These are phyloP conservation scores for Myotis lucifugus DNA, from an alignment of 2,113 vertebrate genomes.

Conservation along the genomic window DNA sequence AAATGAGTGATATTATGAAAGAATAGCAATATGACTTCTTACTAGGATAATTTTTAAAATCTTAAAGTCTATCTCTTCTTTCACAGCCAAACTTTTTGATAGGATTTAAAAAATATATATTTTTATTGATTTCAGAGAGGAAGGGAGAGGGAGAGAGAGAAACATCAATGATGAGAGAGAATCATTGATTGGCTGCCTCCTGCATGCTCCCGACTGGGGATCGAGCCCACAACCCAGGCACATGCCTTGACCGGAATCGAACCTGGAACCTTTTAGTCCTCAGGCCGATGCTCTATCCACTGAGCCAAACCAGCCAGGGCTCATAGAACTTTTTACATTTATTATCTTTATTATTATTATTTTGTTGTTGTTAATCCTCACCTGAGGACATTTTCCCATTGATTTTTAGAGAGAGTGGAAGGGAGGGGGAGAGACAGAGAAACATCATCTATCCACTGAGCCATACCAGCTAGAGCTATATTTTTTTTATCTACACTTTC, in stretches of 20 bases:
- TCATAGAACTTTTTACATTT: not conserved
- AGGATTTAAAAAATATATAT: no score
- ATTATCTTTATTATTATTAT: not conserved
- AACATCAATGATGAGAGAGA: no score
- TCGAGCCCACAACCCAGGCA: no score
- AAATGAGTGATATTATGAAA: not conserved
- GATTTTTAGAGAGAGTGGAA: not conserved
- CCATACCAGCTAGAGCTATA: not conserved
- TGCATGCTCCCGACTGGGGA: no score
- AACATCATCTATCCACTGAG: not conserved
- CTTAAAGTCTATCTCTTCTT: not conserved
- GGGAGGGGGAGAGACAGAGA: not conserved
- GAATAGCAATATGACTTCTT: not conserved
- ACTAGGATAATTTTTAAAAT: not conserved
- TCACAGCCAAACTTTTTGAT: not conserved
- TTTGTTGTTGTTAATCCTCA: not conserved
- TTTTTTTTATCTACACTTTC: not conserved
- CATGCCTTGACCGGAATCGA: no score
- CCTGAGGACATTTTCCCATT: not conserved
- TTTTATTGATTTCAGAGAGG: not conserved
- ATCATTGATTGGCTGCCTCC: no score
- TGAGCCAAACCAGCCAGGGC: no score
- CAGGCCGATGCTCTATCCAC: no score
- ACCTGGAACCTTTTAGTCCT: no score
- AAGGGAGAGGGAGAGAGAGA: no score